These are phyloP conservation scores for Porites divaricata DNA, from an alignment of 92 coral and sea anemone genomes.

Conservation along the genomic window DNA sequence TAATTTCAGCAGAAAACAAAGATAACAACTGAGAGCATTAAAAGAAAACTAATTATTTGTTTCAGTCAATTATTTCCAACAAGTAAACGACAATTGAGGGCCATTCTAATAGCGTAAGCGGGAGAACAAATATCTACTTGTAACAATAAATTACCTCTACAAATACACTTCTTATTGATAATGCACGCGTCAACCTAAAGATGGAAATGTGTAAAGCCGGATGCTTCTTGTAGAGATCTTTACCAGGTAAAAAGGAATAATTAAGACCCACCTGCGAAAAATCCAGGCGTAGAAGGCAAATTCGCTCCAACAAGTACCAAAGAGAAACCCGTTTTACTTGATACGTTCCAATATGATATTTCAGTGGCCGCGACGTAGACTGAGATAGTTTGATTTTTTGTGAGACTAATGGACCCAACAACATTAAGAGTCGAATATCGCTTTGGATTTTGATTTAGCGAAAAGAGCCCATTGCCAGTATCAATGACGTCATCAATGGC, in stretches of 20 bases:
- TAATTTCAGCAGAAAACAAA: too few relatives aligned
- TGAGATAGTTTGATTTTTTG: constrained; percentile 46
- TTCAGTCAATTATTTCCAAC: too few relatives aligned
- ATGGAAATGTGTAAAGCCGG: too few relatives aligned
- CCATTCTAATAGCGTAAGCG: too few relatives aligned
- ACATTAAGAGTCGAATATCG: constrained; percentile 36
- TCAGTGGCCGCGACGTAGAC: constrained; percentile 28
- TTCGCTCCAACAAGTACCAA: constrained; percentile 61
- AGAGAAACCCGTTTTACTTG: constrained; percentile 38
- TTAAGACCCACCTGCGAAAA: constrained; percentile 47
- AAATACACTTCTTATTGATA: too few relatives aligned
- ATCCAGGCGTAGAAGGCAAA: constrained; percentile 30
- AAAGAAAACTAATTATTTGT: too few relatives aligned
- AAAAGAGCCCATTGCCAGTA: constrained; percentile 32
- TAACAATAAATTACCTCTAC: too few relatives aligned
- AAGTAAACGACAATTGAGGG: too few relatives aligned
- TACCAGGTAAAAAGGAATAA: neutral
- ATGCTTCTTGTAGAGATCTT: too few relatives aligned
- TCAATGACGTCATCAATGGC: constrained; percentile 55
- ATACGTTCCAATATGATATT: constrained; percentile 44
- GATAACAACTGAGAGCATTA: too few relatives aligned
- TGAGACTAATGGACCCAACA: constrained; percentile 46
- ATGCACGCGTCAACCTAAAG: too few relatives aligned
- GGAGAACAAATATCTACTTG: too few relatives aligned
- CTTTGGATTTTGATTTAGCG: constrained; percentile 37